These are phyloP conservation scores for Scrobipalpa atriplicella DNA, from an alignment of 2,888 invertebrate genomes.

Conservation along the genomic window DNA sequence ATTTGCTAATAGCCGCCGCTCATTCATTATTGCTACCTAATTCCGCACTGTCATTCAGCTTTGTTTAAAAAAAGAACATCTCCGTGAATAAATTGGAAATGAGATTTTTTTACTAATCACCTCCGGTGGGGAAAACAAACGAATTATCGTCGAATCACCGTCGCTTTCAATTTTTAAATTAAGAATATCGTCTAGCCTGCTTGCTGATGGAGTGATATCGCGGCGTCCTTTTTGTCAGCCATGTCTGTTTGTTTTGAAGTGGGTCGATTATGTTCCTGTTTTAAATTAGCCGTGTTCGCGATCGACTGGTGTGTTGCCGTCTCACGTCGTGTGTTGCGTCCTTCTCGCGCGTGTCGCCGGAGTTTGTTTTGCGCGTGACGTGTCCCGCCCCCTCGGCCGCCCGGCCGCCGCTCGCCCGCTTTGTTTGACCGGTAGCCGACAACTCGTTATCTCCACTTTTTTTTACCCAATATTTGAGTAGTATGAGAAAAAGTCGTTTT, in stretches of 20 bases:
- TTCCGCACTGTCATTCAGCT: slow-evolving; percentile 67
- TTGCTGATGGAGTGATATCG: slow-evolving; percentile 75
- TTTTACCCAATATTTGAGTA: slow-evolving; percentile 75
- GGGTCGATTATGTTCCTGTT: slow-evolving; percentile 80
- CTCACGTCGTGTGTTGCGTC: slow-evolving; percentile 50
- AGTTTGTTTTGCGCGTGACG: slow-evolving; percentile 81
- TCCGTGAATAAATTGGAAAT: slow-evolving; percentile 67
- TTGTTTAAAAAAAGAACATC: slow-evolving; percentile 70
- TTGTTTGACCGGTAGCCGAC: slow-evolving; percentile 80
- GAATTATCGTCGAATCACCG: slow-evolving; percentile 65
- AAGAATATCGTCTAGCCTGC: slow-evolving; percentile 65
- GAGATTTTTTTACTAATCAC: slow-evolving; percentile 58
- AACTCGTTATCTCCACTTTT: slow-evolving; percentile 76
- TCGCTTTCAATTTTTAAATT: slow-evolving; percentile 69
- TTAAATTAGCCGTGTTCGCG: slow-evolving; percentile 72
- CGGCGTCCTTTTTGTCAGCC: slow-evolving; percentile 78
- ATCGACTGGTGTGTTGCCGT: slow-evolving; percentile 62
- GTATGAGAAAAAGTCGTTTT: slow-evolving; percentile 67
- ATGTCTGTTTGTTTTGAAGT: slow-evolving; percentile 81
- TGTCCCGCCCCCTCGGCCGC: slow-evolving; percentile 68
- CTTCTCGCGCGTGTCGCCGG: slow-evolving; percentile 61
- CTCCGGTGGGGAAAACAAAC: slow-evolving; percentile 52
- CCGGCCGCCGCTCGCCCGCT: slow-evolving; percentile 56
- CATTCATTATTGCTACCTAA: slow-evolving; percentile 61
- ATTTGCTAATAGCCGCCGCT: slow-evolving; percentile 68